These are phyloP conservation scores for Sphaerophoria taeniata DNA, from an alignment of 2,888 invertebrate species.

Conservation along the genomic window DNA sequence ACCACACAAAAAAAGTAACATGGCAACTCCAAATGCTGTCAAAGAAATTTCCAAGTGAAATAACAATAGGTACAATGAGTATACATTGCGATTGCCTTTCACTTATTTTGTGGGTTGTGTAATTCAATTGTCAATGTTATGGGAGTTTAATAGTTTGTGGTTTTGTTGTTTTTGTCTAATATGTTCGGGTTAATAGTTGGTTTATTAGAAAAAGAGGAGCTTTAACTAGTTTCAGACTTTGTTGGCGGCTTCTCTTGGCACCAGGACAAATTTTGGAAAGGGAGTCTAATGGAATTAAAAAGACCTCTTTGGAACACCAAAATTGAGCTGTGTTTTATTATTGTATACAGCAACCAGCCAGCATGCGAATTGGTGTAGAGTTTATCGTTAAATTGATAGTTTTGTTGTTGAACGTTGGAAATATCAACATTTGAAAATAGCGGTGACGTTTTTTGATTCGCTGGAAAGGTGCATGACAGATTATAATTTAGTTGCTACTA, in stretches of 20 bases:
- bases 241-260: neutral
- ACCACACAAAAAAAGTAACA: neutral
- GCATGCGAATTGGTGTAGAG: too few species aligned
- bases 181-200: slow-evolving; percentile 58
- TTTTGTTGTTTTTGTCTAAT: slow-evolving; percentile 48
- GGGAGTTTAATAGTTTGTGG: slow-evolving; percentile 31
- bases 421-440: too few species aligned
- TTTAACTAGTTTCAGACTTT: neutral
- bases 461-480: too few species aligned
- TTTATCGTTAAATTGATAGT: too few species aligned
- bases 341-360: too few species aligned
- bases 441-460: too few species aligned
- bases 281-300: too few species aligned
- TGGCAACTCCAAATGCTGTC: slow-evolving; percentile 1
- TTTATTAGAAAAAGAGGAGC: slow-evolving; percentile 21
- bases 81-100: neutral
- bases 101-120: slow-evolving; percentile 22
- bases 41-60: slow-evolving; percentile 5
- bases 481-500: too few species aligned
- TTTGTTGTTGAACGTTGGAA: too few species aligned
- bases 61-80: neutral
- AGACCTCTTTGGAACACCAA: too few species aligned
- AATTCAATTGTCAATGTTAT: slow-evolving; percentile 19
- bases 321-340: too few species aligned
- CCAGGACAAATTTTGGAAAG: neutral